Base-by-base conservation (phyloP, 2,797 vertebrate genomes). In the Phaenicophaeus curvirostris region DNA sequence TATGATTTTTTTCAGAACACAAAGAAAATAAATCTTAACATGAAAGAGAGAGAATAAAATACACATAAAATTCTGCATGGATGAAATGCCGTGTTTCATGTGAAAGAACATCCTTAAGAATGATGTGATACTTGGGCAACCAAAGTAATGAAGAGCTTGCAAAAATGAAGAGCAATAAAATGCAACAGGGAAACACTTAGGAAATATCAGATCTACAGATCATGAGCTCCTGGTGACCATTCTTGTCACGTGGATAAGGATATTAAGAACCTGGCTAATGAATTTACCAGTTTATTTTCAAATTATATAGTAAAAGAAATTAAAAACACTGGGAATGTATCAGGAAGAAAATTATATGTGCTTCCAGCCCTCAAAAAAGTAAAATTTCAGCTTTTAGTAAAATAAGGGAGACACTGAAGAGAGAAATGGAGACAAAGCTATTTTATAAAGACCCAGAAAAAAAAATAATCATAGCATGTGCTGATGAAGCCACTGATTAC, bases 101-200 rank as follows among this genome's bases (percentile, higher is more conserved):
- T 4, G 42, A n/a, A 68, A 76, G 63, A 66, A 61, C 58, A 8
- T 9, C 59, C 24, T 75, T 53, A 61, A 48, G 28, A 91, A 81
- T 21, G 20, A 73, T 53, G 37, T 87, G n/a, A 42, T 46, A 77
- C 15, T 75, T 66, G 48, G 15, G 5, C n/a, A 81, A 42, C 55
- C n/a, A 79, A 85, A 67, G 33, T 63, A 67, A 90, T n/a, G 12
- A 89, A 72, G 37, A 83, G n/a, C 16, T 72, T 54, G 24, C 62
- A 85, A 89, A 94, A 88, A 74, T 54, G 66, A 61, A 37, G 63
- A 92, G 15, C 42, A 82, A 50, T 75, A 87, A 96, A 81, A 94
- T 33, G 46, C n/a, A 85, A 51, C 1, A 74, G 41, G 30, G 75
- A 90, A 86, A 76, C 63, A 78, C 8, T 86, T 74, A 12, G 31